Percentiles rank a stretch among this genome's conserved stretches.
These are phyloP conservation scores for Drosophila equinoxialis DNA, from an alignment of 1,140 invertebrate genomes.

Conservation along the genomic window DNA sequence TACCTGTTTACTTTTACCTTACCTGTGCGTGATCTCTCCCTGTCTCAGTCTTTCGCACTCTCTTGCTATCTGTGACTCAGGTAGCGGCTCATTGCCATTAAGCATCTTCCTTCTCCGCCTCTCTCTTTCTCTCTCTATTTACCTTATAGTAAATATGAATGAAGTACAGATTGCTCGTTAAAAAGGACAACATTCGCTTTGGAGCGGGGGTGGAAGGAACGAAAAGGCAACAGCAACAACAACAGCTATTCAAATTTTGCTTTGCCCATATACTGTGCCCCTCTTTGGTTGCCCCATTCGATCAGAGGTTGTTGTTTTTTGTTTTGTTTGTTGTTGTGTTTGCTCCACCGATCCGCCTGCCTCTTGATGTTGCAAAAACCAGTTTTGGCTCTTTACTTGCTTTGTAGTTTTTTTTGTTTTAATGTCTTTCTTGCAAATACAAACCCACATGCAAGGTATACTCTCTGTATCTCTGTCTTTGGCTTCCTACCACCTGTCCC, in stretches of 20 bases:
- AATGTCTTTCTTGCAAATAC: constrained; percentile 71
- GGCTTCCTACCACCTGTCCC: constrained; percentile 77
- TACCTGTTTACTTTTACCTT: constrained; percentile 59
- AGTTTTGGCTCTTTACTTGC: constrained; percentile 42
- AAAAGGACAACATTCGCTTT: constrained; percentile 45
- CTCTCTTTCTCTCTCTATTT: constrained; percentile 16
- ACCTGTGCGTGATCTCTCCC: constrained; percentile 46
- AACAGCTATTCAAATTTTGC: constrained; percentile 50
- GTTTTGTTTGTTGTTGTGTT: no score
- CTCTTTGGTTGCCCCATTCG: constrained; percentile 25
- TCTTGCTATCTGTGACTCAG: constrained; percentile 24
- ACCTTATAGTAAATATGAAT: constrained; percentile 63
- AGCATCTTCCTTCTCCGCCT: constrained; percentile 50
- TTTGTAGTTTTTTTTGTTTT: constrained; percentile 40
- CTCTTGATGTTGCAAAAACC: constrained; percentile 53
- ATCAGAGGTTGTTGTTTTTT: background rate
- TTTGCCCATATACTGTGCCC: constrained; percentile 10
- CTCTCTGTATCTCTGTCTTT: constrained; percentile 39
- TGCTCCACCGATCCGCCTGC: constrained; percentile 18
- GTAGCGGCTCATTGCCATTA: constrained; percentile 58
- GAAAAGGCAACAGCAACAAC: constrained; percentile 20
- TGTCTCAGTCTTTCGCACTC: no score
- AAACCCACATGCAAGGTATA: constrained; percentile 65
- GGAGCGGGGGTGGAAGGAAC: constrained; percentile 7
- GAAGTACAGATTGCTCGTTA: constrained; percentile 74